Evolutionary conservation across 2,888 invertebrate genomes (phyloP).

Genomic region (Eumacrocentrus americanus): DNA sequence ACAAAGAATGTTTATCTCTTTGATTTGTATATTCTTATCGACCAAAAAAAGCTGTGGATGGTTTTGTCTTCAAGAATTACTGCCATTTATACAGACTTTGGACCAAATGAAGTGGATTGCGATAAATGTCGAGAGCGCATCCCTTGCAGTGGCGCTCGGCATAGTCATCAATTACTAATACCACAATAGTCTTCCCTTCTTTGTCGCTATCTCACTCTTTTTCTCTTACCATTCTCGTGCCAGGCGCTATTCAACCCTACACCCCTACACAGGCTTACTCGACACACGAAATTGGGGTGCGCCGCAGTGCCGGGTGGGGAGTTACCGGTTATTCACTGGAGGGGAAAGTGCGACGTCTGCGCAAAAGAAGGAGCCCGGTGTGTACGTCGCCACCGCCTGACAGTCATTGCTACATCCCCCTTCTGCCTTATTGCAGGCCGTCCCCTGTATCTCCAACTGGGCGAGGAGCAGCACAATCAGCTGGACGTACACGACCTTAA

Average conservation of each 20-base stretch:
- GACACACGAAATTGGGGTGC: conserved; percentile 33
- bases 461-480: conserved; percentile 1
- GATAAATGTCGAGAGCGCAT: too few species aligned
- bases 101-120: too few species aligned
- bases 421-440: conserved; percentile 11
- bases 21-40: too few species aligned
- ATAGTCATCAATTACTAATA: conserved; percentile 23
- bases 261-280: conserved; percentile 12
- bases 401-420: conserved; percentile 44
- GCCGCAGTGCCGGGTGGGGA: conserved; percentile 29
- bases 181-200: conserved; percentile 7
- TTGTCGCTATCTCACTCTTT: neutral
- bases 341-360: conserved; percentile 25
- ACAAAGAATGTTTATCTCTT: too few species aligned
- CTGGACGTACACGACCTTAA: neutral
- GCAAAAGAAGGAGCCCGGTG: conserved; percentile 4
- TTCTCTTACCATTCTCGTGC: conserved; percentile 27
- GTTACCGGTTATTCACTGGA: conserved; percentile 26
- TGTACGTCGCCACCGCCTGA: conserved; percentile 37
- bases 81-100: too few species aligned
- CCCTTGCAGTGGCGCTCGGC: conserved; percentile 10
- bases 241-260: neutral
- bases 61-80: too few species aligned
- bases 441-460: conserved; percentile 1
- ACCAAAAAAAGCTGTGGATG: too few species aligned